phyloP scores from a whole-genome alignment of 2,113 vertebrate species.

The Athene noctua region DNA sequence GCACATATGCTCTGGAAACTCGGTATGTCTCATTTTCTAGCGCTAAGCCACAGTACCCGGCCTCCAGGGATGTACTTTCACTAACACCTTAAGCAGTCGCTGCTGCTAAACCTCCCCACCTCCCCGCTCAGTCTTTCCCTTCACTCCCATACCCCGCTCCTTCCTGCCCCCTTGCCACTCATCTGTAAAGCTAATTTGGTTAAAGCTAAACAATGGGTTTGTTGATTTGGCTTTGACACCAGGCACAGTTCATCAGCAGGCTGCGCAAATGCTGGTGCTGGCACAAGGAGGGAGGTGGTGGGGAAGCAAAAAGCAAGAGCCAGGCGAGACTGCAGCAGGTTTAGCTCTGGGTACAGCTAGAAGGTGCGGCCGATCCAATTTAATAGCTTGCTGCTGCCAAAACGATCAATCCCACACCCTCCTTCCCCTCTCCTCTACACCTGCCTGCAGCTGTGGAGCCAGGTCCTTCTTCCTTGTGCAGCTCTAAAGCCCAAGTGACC shows the following conservation, averaged over 20 bases:
- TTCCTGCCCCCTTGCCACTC: not conserved
- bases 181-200: not conserved
- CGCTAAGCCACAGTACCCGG: constrained; percentile 10
- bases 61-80: constrained; percentile 26
- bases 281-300: not conserved
- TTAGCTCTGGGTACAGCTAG: not conserved
- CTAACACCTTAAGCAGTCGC: not conserved
- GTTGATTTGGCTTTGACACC: not conserved
- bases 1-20: constrained; percentile 39
- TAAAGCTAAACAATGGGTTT: not conserved
- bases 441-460: not conserved
- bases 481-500: not conserved
- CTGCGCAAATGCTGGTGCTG: not conserved
- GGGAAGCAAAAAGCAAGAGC: not conserved
- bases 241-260: not conserved
- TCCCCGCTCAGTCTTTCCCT: not conserved
- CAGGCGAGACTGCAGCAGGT: not conserved
- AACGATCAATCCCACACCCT: not conserved
- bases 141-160: not conserved
- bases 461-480: not conserved
- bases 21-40: not conserved
- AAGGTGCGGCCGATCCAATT: not conserved
- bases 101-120: not conserved
- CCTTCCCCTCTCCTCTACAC: not conserved
- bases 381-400: constrained; percentile 4